These are phyloP conservation scores for Arothron firmamentum DNA, from an alignment of 2,113 vertebrate genomes.

Conservation along the genomic window DNA sequence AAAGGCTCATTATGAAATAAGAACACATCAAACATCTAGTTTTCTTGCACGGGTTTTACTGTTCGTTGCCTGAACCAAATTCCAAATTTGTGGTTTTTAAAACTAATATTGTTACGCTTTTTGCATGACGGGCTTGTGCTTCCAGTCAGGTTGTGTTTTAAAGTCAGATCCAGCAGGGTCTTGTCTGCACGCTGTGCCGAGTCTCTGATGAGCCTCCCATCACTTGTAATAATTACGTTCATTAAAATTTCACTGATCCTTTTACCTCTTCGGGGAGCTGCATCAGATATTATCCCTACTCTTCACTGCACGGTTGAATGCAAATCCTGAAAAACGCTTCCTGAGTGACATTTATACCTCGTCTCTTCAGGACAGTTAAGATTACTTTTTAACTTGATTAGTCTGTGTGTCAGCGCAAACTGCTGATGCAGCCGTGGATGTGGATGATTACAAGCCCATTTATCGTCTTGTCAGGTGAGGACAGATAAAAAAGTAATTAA, in stretches of 20 bases:
- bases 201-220: slow-evolving; percentile 38
- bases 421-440: no score
- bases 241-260: slow-evolving; percentile 58
- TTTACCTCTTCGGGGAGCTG: slow-evolving; percentile 15
- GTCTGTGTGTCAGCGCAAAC: no score
- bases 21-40: slow-evolving; percentile 28
- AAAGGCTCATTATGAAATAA: slow-evolving; percentile 42
- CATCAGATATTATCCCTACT: slow-evolving; percentile 43
- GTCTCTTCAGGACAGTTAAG: neutral
- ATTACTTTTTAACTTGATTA: no score
- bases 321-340: slow-evolving; percentile 23
- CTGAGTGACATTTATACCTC: slow-evolving; percentile 20
- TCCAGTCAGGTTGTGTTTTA: slow-evolving; percentile 24
- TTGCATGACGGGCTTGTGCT: slow-evolving; percentile 16
- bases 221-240: slow-evolving; percentile 54
- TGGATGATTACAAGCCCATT: neutral
- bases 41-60: neutral
- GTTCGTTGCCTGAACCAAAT: neutral
- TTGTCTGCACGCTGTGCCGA: neutral
- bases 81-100: neutral
- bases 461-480: slow-evolving; percentile 6
- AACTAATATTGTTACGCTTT: neutral
- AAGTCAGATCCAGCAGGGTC: slow-evolving; percentile 15
- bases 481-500: neutral
- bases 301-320: slow-evolving; percentile 13